Percentiles rank a stretch among this genome's conserved stretches.
These are phyloP conservation scores for Graptemys geographica DNA, from an alignment of 2,797 vertebrate genomes.

Conservation along the genomic window DNA sequence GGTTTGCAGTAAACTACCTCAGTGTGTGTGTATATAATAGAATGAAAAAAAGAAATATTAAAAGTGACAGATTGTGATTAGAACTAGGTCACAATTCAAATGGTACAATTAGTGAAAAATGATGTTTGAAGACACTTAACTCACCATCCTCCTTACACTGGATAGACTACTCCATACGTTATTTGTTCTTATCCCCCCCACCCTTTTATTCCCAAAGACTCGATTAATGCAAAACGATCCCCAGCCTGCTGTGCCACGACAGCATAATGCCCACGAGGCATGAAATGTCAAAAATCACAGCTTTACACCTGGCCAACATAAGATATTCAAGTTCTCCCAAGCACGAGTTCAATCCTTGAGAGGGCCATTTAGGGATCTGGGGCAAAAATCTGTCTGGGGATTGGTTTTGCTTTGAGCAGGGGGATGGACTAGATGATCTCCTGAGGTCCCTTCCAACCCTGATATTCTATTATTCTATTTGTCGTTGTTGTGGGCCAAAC, in stretches of 20 bases:
- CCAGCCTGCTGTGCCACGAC: constrained; percentile 48
- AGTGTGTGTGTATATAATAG: constrained; percentile 47
- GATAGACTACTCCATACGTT: constrained; percentile 46
- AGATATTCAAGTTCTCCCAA: constrained; percentile 35
- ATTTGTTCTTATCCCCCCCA: constrained; percentile 57
- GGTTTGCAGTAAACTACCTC: constrained; percentile 64
- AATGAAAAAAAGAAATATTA: constrained; percentile 69
- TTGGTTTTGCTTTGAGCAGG: no score
- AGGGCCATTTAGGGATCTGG: no score
- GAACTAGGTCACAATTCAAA: constrained; percentile 61
- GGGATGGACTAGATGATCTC: no score
- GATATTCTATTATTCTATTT: background rate
- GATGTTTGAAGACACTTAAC: constrained; percentile 37
- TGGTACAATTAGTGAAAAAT: constrained; percentile 50
- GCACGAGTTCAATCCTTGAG: background rate
- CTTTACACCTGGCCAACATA: constrained; percentile 50
- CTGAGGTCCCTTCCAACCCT: no score
- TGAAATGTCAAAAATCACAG: constrained; percentile 55
- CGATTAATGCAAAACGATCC: constrained; percentile 20
- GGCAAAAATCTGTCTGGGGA: no score
- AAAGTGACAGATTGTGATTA: constrained; percentile 48
- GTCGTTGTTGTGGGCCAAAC: constrained; percentile 62
- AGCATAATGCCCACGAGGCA: constrained; percentile 40
- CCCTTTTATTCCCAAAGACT: constrained; percentile 53
- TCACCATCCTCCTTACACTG: constrained; percentile 15